Base-by-base conservation (phyloP, 92 coral and sea anemone genomes). In the Palythoa grandis region DNA sequence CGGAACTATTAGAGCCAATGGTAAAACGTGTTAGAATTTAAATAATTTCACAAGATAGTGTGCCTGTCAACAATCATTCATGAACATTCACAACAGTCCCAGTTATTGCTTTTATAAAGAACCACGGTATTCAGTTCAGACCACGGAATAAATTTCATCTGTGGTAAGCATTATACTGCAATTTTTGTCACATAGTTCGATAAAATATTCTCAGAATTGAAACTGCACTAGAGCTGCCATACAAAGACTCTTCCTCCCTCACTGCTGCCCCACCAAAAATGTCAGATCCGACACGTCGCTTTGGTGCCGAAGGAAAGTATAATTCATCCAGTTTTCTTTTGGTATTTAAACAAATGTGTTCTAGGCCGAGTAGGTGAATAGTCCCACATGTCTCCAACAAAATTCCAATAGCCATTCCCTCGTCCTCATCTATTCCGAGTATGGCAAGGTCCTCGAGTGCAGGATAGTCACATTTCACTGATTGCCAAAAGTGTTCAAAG, bases 401-500 rank as follows among this genome's bases (percentile, higher is more conserved):
- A 35, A 87, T 70, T 20, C 89, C 89, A 52, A 19, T 78, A 52
- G 52, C 38, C 76, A 87, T 48, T 14, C 67, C 86, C 47, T 39
- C 79, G 16, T 87, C 86, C 63, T 87, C 86, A 29, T 87, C 86
- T 15, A 86, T 87, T 37, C 86, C 72, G 9, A 87, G 86, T 8
- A 86, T 61, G 39, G 15, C 66, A 15, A 86, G 86, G 72, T 76
- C 61, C 72, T 86, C 74, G 23, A 89, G 89, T 19, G 89, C 20
- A n/a, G 86, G 86, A 71, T 58, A 29, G 40, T 60, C 57, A 4
- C 90, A 76, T 72, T 86, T 89, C 10, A 79, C 90, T 14, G 92
- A 85, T 80, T 78, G 90, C 92, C 92, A 89, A 40, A 86, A 89
- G 35, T 72, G 63, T 40, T 72, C 66, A 43, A 89, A 89, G 35